Conservation (phyloP, 1,140 invertebrate species). For the Aporrectodea caliginosa region DNA sequence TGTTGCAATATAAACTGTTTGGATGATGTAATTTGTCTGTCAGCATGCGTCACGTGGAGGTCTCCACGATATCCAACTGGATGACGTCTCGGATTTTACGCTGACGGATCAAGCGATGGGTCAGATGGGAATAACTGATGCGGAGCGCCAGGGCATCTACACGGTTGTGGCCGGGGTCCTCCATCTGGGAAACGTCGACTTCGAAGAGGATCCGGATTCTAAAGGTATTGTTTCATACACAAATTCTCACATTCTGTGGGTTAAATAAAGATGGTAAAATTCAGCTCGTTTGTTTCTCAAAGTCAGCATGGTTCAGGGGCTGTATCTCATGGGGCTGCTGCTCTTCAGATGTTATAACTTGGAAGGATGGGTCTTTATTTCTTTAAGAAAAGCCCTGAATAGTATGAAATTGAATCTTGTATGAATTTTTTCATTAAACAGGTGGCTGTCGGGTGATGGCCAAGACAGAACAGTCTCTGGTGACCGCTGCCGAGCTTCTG, state of each 20-base stretch:
- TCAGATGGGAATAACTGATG: constrained; percentile 72
- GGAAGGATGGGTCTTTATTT: too few relatives aligned
- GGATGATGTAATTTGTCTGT: too few relatives aligned
- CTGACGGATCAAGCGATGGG: constrained; percentile 72
- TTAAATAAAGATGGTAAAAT: too few relatives aligned
- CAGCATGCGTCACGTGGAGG: constrained; percentile 50
- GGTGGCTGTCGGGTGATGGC: constrained; percentile 69
- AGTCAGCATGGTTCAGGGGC: too few relatives aligned
- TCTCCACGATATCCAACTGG: constrained; percentile 80
- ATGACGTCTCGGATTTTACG: constrained; percentile 83
- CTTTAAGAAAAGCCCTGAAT: too few relatives aligned
- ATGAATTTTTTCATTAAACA: constrained; percentile 32
- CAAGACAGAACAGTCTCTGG: constrained; percentile 66
- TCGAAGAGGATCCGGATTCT: constrained; percentile 74
- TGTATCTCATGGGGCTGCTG: too few relatives aligned
- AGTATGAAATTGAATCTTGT: too few relatives aligned
- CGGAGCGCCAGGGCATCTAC: constrained; percentile 74
- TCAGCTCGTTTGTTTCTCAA: too few relatives aligned
- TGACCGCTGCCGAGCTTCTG: constrained; percentile 69
- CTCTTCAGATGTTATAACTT: too few relatives aligned
- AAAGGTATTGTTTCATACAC: constrained; percentile 62
- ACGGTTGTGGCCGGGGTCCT: constrained; percentile 82
- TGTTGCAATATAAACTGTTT: too few relatives aligned
- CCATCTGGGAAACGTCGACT: constrained; percentile 85
- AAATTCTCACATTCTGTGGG: too few relatives aligned